These are phyloP conservation scores for Hippocampus zosterae DNA, from an alignment of 2,113 vertebrate genomes.

Conservation along the genomic window DNA sequence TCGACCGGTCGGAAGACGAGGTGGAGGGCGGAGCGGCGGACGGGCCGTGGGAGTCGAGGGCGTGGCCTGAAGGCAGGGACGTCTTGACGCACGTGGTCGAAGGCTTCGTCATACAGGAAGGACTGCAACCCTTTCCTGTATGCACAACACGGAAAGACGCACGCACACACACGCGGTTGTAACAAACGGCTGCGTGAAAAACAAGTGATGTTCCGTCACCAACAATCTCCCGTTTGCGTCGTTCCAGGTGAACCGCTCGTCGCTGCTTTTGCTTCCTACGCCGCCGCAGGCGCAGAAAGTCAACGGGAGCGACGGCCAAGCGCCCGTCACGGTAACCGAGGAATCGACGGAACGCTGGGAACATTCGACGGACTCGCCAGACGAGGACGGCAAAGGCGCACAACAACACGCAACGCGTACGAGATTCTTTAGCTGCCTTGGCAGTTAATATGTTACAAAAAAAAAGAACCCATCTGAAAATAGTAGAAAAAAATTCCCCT, in stretches of 20 bases:
- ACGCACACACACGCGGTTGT: background rate
- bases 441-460: too few relatives aligned
- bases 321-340: slow-evolving; percentile 32
- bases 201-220: too few relatives aligned
- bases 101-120: slow-evolving; percentile 97
- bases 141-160: slow-evolving; percentile 34
- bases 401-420: slow-evolving; percentile 47
- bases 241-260: slow-evolving; percentile 69
- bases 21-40: slow-evolving; percentile 22
- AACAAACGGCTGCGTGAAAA: background rate
- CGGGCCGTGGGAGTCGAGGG: slow-evolving; percentile 45
- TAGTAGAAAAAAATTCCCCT: too few relatives aligned
- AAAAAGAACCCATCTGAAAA: too few relatives aligned
- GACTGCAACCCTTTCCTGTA: slow-evolving; percentile 92
- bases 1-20: slow-evolving; percentile 40
- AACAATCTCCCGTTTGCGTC: background rate
- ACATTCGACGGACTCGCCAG: slow-evolving; percentile 59
- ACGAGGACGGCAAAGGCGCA: slow-evolving; percentile 34
- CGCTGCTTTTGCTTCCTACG: slow-evolving; percentile 59
- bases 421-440: background rate
- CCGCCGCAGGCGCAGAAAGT: slow-evolving; percentile 45
- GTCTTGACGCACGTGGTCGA: slow-evolving; percentile 94
- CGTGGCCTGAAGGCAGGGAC: slow-evolving; percentile 61
- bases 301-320: slow-evolving; percentile 60
- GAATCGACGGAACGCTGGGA: slow-evolving; percentile 27